phyloP scores from a whole-genome alignment of 2,797 vertebrate genomes.

The Myotis findleyi region DNA sequence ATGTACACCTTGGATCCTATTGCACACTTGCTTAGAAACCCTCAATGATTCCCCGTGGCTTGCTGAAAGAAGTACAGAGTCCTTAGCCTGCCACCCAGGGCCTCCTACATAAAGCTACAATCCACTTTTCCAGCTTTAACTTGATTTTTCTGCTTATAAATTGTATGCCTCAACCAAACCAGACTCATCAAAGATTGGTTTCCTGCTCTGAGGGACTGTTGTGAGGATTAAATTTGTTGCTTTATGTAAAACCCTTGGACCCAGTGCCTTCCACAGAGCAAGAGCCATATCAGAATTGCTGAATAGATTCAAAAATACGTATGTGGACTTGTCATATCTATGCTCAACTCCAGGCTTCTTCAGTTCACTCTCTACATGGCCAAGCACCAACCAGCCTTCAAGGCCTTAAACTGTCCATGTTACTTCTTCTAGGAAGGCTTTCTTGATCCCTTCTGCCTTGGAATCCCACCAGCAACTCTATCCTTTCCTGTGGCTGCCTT shows the following conservation, averaged over 20 bases:
- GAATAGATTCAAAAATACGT: not conserved
- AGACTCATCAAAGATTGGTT: conserved; percentile 29
- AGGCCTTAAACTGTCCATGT: not conserved
- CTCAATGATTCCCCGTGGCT: not conserved
- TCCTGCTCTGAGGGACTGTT: not conserved
- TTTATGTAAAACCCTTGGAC: conserved; percentile 29
- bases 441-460: conserved; percentile 1
- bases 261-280: not conserved
- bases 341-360: not conserved
- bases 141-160: conserved; percentile 11
- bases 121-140: not conserved
- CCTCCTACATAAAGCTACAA: conserved; percentile 16
- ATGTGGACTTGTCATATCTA: conserved; percentile 2
- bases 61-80: not conserved
- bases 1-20: not conserved
- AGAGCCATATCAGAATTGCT: not conserved
- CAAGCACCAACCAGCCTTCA: not conserved
- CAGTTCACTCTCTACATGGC: not conserved
- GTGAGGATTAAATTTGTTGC: conserved; percentile 42
- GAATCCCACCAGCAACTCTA: not conserved
- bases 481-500: not conserved
- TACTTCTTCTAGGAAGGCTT: not conserved
- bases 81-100: not conserved
- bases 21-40: conserved; percentile 6
- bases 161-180: not conserved